These are phyloP conservation scores for Petroica traversi DNA, from an alignment of 2,113 vertebrate genomes.

Conservation along the genomic window DNA sequence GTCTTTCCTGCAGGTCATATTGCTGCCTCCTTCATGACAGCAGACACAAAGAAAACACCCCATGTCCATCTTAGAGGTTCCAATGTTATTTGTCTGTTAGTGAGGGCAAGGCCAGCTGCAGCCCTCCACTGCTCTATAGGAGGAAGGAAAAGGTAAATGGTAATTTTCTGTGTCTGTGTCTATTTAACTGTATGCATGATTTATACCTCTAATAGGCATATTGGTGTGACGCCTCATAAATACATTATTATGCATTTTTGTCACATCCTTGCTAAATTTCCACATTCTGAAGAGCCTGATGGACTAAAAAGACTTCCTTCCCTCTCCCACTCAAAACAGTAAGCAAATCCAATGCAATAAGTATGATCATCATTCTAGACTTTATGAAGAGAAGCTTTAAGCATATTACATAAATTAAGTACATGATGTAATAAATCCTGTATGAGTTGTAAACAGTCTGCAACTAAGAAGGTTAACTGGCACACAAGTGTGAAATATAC, in stretches of 20 bases:
- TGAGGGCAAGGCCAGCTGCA: not conserved
- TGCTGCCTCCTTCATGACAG: not conserved
- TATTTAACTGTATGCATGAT: not conserved
- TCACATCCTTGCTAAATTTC: not conserved
- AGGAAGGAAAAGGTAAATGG: not conserved
- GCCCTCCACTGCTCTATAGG: not conserved
- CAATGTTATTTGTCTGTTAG: not conserved
- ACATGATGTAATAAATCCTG: not conserved
- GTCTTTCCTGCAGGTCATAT: not conserved
- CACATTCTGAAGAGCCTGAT: not conserved
- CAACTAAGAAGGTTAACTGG: slow-evolving; percentile 5
- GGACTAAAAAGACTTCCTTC: not conserved
- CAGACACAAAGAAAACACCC: not conserved
- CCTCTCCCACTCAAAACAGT: not conserved
- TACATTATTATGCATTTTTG: not conserved
- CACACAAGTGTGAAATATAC: slow-evolving; percentile 45
- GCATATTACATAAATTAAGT: not conserved
- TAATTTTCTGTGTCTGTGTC: not conserved
- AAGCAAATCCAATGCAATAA: not conserved
- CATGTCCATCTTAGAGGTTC: not conserved
- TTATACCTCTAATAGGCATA: not conserved
- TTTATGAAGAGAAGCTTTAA: not conserved
- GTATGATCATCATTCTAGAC: not conserved
- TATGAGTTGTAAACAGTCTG: not conserved
- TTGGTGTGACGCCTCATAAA: not conserved